Base-by-base conservation (phyloP, 92 coral and sea anemone genomes). In the Porites cylindrica region DNA sequence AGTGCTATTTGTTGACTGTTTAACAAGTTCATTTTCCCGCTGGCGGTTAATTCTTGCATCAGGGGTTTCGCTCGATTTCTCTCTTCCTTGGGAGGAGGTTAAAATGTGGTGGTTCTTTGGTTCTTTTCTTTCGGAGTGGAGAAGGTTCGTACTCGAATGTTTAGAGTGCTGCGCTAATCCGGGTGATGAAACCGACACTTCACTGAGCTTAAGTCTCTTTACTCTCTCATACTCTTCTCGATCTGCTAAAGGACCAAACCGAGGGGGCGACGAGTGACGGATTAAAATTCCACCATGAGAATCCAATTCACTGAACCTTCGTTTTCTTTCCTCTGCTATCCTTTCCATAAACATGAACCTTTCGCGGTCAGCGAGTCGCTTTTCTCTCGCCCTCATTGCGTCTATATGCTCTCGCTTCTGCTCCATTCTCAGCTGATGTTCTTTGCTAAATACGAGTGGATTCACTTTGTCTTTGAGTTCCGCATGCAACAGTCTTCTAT, bases 401-500 rank as follows among this genome's bases (percentile, higher is more conserved):
- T 95, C 99, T 66, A 92, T 77, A 68, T 90, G 93, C 71, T 91
- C 97, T 68, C 95, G 88, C 80, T 95, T 89, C 53, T 88, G 91
- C 54, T 92, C 88, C 66, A 90, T 89, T 43, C 97, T 84, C 66
- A 93, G 86, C 47, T 90, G 96, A 17, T 82, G 89, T 26, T 95
- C 96, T 52, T 92, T 90, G 88, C 95, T 93, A 59, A 95, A 90
- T 10, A 93, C 98, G 4, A 95, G 88, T 21, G 98, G 98, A 60
- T 95, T 95, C 59, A 95, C 92, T 88, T 95, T 95, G 72, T 95
- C 98, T 73, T 95, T 95, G 51, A 95, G 93, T 69, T 95, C 98
- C 32, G 95, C 94, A 79, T 95, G 98, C 72, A 95, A 91, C 18
- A 95, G 87, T 54, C 98, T 89, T 26, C 98, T 92, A 78, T 95